A percentile compares a stretch with the other conserved stretches of the same genome.
These are phyloP conservation scores for Sebastes steindachneri DNA, from an alignment of 2,797 vertebrate species.

Conservation along the genomic window DNA sequence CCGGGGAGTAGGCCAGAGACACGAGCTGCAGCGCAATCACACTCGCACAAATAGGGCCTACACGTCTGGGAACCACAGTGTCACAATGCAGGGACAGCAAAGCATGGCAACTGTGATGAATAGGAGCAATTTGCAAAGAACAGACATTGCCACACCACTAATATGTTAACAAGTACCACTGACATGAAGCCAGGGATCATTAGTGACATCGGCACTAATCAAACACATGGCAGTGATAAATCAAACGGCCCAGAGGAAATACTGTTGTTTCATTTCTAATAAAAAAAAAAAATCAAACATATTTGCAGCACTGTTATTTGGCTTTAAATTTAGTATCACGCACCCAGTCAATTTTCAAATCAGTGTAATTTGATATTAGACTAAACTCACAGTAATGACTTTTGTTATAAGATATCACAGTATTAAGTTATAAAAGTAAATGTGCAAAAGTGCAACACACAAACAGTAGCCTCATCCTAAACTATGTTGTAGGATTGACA, in stretches of 20 bases:
- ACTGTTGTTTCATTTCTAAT: background rate
- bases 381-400: background rate
- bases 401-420: background rate
- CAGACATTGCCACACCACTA: background rate
- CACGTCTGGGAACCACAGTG: constrained; percentile 8
- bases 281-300: background rate
- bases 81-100: constrained; percentile 26
- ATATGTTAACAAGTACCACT: constrained; percentile 20
- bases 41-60: background rate
- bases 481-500: too few relatives aligned
- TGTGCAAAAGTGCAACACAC: background rate
- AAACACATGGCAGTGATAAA: constrained; percentile 3
- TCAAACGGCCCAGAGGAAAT: background rate
- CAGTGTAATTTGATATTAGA: background rate
- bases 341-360: background rate
- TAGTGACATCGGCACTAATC: background rate
- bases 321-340: background rate
- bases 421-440: background rate
- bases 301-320: background rate
- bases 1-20: constrained; percentile 51
- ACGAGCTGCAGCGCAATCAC: constrained; percentile 16
- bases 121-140: constrained; percentile 15
- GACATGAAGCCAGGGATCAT: background rate
- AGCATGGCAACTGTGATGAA: constrained; percentile 41
- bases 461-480: background rate